Percentiles rank a stretch among this genome's conserved stretches.
These are phyloP conservation scores for Agrotis exclamationis DNA, from an alignment of 2,888 invertebrate species.

Conservation along the genomic window DNA sequence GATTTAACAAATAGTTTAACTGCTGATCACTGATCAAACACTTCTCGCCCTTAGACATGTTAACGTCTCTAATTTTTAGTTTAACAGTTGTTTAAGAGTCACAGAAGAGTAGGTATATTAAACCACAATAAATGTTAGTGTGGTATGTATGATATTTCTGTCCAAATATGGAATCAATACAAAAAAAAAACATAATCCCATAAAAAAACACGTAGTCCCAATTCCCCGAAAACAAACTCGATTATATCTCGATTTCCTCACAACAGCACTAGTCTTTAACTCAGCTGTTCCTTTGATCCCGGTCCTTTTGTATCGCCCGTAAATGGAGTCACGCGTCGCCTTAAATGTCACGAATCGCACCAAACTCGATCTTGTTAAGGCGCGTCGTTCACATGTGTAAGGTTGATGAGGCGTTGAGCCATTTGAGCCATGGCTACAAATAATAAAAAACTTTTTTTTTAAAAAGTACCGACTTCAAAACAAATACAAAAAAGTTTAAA, in stretches of 20 bases:
- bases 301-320: conserved; percentile 76
- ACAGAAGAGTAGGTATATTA: too few species aligned
- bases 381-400: background rate
- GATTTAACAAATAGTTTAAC: too few species aligned
- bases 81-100: too few species aligned
- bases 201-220: background rate
- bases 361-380: conserved; percentile 77
- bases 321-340: conserved; percentile 84
- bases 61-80: too few species aligned
- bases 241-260: conserved; percentile 36
- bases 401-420: background rate
- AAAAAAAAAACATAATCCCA: background rate
- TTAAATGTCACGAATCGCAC: conserved; percentile 82
- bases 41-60: too few species aligned
- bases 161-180: background rate
- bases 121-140: too few species aligned
- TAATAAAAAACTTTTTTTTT: too few species aligned
- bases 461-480: too few species aligned
- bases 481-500: too few species aligned
- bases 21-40: too few species aligned
- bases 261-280: conserved; percentile 56
- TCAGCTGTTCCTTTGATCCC: conserved; percentile 76
- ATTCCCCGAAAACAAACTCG: conserved; percentile 33
- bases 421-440: too few species aligned
- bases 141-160: background rate